phyloP scores from a whole-genome alignment of 2,113 vertebrate genomes.

The Pterocles gutturalis region DNA sequence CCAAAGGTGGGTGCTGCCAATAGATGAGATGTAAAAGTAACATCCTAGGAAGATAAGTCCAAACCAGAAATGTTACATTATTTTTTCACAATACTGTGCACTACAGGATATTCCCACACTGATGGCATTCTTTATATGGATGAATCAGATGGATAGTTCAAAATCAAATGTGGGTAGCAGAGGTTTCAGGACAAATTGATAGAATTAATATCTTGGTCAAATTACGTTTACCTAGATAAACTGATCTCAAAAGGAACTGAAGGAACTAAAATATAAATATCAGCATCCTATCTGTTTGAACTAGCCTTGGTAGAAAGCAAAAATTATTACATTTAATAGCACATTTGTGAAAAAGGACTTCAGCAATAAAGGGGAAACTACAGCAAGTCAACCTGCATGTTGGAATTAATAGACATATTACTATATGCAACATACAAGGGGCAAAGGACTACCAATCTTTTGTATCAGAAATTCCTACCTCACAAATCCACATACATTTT shows the following conservation, averaged over 20 bases:
- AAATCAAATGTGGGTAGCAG: background rate
- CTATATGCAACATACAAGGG: background rate
- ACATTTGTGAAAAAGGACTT: background rate
- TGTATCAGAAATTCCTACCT: background rate
- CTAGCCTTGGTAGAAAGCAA: background rate
- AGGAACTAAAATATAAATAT: background rate
- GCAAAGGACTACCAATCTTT: background rate
- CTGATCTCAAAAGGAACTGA: background rate
- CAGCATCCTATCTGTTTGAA: background rate
- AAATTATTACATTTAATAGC: background rate
- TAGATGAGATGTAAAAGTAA: background rate
- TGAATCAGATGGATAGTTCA: background rate
- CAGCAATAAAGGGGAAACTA: background rate
- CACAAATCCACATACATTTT: background rate
- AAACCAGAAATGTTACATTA: background rate
- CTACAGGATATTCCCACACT: background rate
- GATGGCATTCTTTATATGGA: background rate
- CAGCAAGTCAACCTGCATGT: background rate
- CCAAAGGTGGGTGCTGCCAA: background rate
- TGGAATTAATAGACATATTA: background rate
- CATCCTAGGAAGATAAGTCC: background rate
- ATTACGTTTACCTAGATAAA: background rate
- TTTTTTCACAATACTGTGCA: background rate
- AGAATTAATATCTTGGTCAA: background rate
- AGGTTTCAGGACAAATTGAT: background rate